Evolutionary conservation across 2,888 invertebrate genomes (phyloP), one percentile per base, ranked within the genome.

Genomic region (Ametastegia equiseti): DNA sequence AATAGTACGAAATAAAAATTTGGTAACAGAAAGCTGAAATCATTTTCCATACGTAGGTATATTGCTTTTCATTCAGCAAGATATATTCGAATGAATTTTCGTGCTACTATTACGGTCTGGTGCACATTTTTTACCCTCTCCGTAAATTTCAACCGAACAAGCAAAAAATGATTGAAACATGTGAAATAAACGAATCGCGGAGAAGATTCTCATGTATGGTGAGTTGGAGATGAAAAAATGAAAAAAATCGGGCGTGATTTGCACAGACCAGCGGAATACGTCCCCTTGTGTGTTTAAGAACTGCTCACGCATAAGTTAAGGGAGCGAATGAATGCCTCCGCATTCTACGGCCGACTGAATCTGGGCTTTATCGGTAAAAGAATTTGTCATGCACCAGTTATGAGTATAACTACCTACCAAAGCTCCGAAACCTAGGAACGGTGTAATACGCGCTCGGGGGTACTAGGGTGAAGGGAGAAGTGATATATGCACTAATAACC

Each of bases 401-500:
- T 54, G 75, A 54, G 50, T 54, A 36, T 39, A 75, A 75, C 75
- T 75, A 75, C 50, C 75, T 75, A 75, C 50, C 50, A 27, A 75
- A 75, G 50, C 75, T 54, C 50, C 54, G 75, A 75, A 54, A 75
- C 73, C 54, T 54, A 54, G 73, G 3, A 54, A 54, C 54, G 54
- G 13, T 30, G 54, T 75, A 75, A 75, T 75, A 54, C 19, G 75
- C 50, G 36, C 75, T 75, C 36, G 75, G 13, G 54, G 75, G 75
- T 15, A 54, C 36, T 54, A 54, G 54, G 54, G 75, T 19, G 19
- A 33, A 75, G 54, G 50, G 54, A 36, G 75, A 19, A 75, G 54
- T 75, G 75, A 75, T 75, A 75, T 54, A 75, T 75, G 75, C 36
- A 36, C 75, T 75, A 75, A 75, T 75, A 75, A 75, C 75, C 75